These are phyloP conservation scores for Pterocles burchelli DNA, from an alignment of 2,113 vertebrate species.

Conservation along the genomic window DNA sequence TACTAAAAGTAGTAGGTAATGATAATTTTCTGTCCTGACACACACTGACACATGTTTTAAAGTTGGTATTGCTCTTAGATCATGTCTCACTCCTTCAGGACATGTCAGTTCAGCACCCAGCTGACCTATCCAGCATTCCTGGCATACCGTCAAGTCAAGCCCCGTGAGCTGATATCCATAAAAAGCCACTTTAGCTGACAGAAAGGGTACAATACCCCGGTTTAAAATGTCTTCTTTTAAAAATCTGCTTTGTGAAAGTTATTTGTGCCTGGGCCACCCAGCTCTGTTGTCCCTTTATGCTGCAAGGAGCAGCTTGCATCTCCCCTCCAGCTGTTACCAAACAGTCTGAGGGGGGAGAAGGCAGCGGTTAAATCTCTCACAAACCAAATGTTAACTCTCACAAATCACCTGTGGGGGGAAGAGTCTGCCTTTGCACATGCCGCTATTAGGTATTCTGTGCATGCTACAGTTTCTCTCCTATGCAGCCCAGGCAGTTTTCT, in stretches of 20 bases:
- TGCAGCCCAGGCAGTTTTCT: not conserved
- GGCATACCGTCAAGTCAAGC: constrained; percentile 41
- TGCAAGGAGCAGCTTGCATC: not conserved
- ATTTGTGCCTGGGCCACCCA: not conserved
- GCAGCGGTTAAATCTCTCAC: not conserved
- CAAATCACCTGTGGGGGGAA: not conserved
- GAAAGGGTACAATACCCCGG: not conserved
- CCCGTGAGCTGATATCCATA: constrained; percentile 13
- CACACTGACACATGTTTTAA: not conserved
- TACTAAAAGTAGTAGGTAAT: not conserved
- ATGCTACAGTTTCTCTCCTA: not conserved
- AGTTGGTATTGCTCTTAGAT: not conserved
- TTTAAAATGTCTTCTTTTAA: not conserved
- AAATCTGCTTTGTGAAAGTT: not conserved
- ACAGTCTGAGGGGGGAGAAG: not conserved
- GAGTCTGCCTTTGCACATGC: not conserved
- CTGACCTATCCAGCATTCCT: constrained; percentile 43
- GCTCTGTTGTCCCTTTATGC: not conserved
- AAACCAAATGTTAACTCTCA: not conserved
- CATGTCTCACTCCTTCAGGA: constrained; percentile 13
- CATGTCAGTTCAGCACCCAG: constrained; percentile 14
- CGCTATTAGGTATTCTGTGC: not conserved
- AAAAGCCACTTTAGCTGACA: constrained; percentile 51
- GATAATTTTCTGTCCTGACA: constrained; percentile 20
- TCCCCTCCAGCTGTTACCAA: not conserved